Base-by-base conservation (phyloP, 2,797 vertebrate genomes). In the Neosilurus mollespiculum region DNA sequence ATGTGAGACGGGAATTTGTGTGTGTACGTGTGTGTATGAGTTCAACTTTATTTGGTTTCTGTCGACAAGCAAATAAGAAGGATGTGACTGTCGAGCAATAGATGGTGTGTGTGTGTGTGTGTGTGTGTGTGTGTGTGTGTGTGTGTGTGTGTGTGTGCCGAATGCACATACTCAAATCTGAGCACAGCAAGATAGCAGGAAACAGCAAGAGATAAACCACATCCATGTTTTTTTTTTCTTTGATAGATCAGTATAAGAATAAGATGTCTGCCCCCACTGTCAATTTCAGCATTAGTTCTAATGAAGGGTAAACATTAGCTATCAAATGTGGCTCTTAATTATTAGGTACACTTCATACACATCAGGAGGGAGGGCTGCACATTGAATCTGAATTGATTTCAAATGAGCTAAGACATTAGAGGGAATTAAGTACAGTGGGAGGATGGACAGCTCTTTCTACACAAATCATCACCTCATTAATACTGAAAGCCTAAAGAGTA, bases 301-400 rank as follows among this genome's bases (percentile, higher is more conserved):
- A 84, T 71, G 37, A 66, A 80, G 91, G 87, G 87, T 89, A 92
- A 92, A 79, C 53, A 69, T 81, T 92, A 89, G 90, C 89, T 88
- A 90, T 90, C 89, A 91, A 91, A 91, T 88, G 89, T 92, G 92
- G 94, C 93, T 94, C 89, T 89, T 93, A 93, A 94, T 95, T 91
- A 88, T 95, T 93, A 93, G 91, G 91, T 92, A 37, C 3, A 14
- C 93, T 93, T 93, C 90, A 92, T 93, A 91, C 89, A 87, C 88
- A 78, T 91, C 90, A 90, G 82, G 84, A 89, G 90, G 89, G 91
- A 92, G 88, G 89, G 92, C 91, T 91, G 92, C 91, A 93, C 92
- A 89, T 89, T 91, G 89, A 92, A 91, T 92, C 92, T 89, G 92
- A 90, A 87, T 87, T 91, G 87, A 86, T 87, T 91, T 92, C 92